These are phyloP conservation scores for Cordilura impudica DNA, from an alignment of 2,888 invertebrate genomes.

Conservation along the genomic window DNA sequence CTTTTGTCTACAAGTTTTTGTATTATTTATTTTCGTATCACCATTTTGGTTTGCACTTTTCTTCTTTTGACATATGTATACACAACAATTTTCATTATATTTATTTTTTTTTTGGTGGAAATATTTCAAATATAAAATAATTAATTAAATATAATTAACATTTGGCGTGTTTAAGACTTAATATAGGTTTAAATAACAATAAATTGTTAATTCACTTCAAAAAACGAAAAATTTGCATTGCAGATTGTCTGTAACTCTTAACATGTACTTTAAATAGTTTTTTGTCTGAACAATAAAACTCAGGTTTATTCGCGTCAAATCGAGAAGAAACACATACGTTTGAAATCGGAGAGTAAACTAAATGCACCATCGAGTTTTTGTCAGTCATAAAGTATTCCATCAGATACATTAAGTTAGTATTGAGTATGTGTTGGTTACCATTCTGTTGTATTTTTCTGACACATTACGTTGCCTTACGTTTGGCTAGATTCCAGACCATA, in stretches of 20 bases:
- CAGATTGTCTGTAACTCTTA: conserved; percentile 40
- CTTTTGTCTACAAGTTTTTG: not conserved
- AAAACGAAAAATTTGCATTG: conserved; percentile 13
- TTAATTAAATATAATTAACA: not conserved
- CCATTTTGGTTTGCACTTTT: conserved; percentile 1
- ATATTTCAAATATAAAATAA: not conserved
- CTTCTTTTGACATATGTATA: not conserved
- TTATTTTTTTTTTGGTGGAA: not conserved
- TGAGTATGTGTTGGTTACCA: not conserved
- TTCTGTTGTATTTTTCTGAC: not conserved
- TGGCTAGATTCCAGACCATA: too few relatives aligned
- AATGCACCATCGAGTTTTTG: conserved; percentile 33
- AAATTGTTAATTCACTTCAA: not conserved
- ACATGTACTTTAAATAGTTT: conserved; percentile 14
- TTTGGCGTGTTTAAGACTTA: not conserved
- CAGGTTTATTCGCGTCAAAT: conserved; percentile 39
- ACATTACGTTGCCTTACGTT: not conserved
- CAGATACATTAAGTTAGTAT: conserved; percentile 1
- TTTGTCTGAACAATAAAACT: conserved; percentile 39
- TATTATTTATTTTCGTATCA: conserved; percentile 1
- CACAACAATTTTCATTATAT: not conserved
- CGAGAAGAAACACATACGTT: conserved; percentile 35
- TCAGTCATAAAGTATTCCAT: conserved; percentile 24
- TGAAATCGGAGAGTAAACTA: conserved; percentile 49
- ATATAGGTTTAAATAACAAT: not conserved